These are phyloP conservation scores for Ibidorhyncha struthersii DNA, from an alignment of 2,113 vertebrate species.

Conservation along the genomic window DNA sequence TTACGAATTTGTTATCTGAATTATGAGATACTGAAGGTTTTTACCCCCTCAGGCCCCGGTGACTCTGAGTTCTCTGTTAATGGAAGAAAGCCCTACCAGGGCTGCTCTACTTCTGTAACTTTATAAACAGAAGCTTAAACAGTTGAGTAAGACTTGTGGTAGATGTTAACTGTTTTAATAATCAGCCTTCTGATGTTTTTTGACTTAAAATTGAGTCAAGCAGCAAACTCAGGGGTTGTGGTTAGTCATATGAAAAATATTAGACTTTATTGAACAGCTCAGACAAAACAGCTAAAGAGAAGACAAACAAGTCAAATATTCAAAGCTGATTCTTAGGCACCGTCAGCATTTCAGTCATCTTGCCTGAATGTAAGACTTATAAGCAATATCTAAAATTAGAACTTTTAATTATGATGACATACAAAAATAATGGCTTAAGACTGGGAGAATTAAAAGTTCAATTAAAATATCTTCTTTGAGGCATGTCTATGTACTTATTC, in stretches of 20 bases:
- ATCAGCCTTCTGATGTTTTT: not conserved
- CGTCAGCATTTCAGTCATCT: not conserved
- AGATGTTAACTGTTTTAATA: not conserved
- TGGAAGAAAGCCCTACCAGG: not conserved
- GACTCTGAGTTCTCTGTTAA: not conserved
- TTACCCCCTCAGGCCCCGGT: rapidly evolving
- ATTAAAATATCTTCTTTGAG: not conserved
- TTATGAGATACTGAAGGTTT: not conserved
- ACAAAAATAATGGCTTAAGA: not conserved
- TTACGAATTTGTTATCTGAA: not conserved
- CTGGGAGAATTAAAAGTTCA: not conserved
- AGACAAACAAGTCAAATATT: not conserved
- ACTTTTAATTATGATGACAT: not conserved
- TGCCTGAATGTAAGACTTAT: not conserved
- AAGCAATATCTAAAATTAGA: not conserved
- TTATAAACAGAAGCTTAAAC: not conserved
- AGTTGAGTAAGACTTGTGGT: not conserved
- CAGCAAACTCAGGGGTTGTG: not conserved
- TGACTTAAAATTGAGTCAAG: not conserved
- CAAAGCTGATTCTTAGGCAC: not conserved
- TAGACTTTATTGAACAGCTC: not conserved
- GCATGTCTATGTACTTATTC: not conserved
- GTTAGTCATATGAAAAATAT: not conserved
- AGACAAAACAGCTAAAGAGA: not conserved
- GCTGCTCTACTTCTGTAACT: not conserved